A percentile compares a stretch with the other conserved stretches of the same genome.
Evolutionary conservation across 2,888 invertebrate species (phyloP).

Genomic region (Fragum sueziense): DNA sequence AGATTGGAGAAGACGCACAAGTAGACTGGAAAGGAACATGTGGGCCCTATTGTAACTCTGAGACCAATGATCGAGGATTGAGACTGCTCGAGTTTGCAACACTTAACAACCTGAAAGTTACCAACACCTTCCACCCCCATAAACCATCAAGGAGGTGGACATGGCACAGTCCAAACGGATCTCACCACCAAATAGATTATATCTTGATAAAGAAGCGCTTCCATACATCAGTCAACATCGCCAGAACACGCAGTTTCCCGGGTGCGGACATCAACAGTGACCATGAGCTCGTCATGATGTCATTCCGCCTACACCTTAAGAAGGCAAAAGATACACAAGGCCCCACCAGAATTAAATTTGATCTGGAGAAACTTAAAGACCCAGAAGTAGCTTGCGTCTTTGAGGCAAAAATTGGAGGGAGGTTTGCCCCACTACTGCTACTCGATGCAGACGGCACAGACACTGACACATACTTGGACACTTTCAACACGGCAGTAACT

Average conservation of each 20-base stretch:
- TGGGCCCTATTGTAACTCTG: conserved; percentile 26
- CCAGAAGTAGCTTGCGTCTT: conserved; percentile 29
- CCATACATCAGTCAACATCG: too few relatives aligned
- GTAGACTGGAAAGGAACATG: conserved; percentile 35
- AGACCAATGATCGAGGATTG: conserved; percentile 35
- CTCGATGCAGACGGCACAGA: not conserved
- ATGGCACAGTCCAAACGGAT: conserved; percentile 23
- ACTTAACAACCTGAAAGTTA: too few relatives aligned
- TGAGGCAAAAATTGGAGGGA: conserved; percentile 15
- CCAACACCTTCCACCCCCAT: conserved; percentile 37
- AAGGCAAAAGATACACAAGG: conserved; percentile 24
- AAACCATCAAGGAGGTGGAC: conserved; percentile 39
- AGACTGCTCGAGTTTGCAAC: too few relatives aligned
- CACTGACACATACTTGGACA: too few relatives aligned
- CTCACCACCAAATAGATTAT: conserved; percentile 48
- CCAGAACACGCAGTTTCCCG: too few relatives aligned
- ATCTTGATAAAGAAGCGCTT: conserved; percentile 40
- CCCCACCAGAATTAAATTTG: conserved; percentile 27
- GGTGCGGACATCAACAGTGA: too few relatives aligned
- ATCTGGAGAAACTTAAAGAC: too few relatives aligned
- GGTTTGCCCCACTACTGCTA: not conserved
- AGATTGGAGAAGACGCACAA: conserved; percentile 23
- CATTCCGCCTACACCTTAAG: too few relatives aligned
- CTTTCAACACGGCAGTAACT: too few relatives aligned
- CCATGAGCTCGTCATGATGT: too few relatives aligned